Base-by-base conservation (phyloP, 2,888 invertebrate species). In the Melanostoma mellinum region DNA sequence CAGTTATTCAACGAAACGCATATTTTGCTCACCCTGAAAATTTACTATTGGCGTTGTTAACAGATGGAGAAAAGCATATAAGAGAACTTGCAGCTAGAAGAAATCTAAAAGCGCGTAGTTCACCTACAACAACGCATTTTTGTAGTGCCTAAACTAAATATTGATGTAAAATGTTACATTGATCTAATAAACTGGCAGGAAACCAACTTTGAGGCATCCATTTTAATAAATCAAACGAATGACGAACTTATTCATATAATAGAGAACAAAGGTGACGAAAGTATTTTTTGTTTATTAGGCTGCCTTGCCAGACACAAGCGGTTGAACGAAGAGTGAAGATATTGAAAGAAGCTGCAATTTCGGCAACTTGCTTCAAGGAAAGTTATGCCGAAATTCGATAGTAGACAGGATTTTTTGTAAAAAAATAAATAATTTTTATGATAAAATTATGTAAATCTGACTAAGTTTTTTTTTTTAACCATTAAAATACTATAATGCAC, bases 21-120 rank as follows among this genome's bases (percentile, higher is more conserved):
- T 55, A 55, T 38, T 55, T 55, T 36, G 55, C 36, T 38, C 55
- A 42, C 30, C 58, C 58, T 5, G 44, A 60, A 42, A 44, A 60
- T 44, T 44, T 44, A n/a, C 32, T 60, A 6, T 32, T 60, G 30
- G 32, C 58, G 33, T 44, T 60, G 44, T 60, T 42, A 32, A 9
- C 58, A 42, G 58, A 44, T 33, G 44, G 33, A 44, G 42, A 42
- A 42, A 42, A 42, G 42, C 42, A 42, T 42, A 42, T 6, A 42
- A 42, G 42, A n/a, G n/a, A n/a, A n/a, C n/a, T n/a, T n/a, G n/a
- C n/a, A n/a, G n/a, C n/a, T n/a, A n/a, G n/a, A n/a, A n/a, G n/a
- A 42, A 42, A 9, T 42, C 42, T 42, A 42, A 42, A n/a, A n/a
- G n/a, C n/a, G n/a, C n/a, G n/a, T n/a, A n/a, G n/a, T 42, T 42